Base-by-base conservation (phyloP, 2,113 vertebrate genomes). In the Austrofundulus limnaeus region DNA sequence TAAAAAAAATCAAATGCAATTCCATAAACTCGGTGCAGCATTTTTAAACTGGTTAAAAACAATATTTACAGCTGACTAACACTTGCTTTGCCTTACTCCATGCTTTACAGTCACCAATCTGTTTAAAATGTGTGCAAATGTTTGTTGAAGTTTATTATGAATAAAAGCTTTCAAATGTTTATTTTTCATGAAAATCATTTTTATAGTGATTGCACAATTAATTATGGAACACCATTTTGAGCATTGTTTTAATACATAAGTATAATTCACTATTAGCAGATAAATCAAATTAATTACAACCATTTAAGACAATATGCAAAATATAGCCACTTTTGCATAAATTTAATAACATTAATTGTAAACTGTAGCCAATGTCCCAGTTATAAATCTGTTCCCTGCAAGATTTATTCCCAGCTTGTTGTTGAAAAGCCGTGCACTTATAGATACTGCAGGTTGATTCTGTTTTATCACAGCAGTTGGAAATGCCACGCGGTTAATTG, bases 131-230 rank as follows among this genome's bases (percentile, higher is more conserved):
- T 75, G 24, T 79, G 66, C 50, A 63, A 14, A 53, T 83, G 49
- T 79, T 67, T 82, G 46, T 59, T 48, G 34, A 60, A 23, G 15
- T 61, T 37, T 66, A 21, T 52, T 55, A 51, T 17, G 61, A 83
- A 89, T 89, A 87, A 89, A 46, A 88, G 58, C 3, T 69, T 53
- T 20, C 57, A 21, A 20, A 34, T 65, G 49, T 77, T 82, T 80
- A 78, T 66, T 79, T 57, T 71, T 78, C 13, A 60, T 21, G 7
- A 41, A 31, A 42, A 14, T 45, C 5, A 2, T 28, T 61, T 51
- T 63, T 38, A 25, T 14, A 51, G 28, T 48, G 0, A 8, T 11
- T 19, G 11, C 25, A 5, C 13, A 6, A 23, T 11, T 48, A 23
- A 13, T 12, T 2, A 13, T 28, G 11, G 47, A 5, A 54, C 2